Conservation (phyloP, 2,113 vertebrate genomes). For the Dipodomys spectabilis region DNA sequence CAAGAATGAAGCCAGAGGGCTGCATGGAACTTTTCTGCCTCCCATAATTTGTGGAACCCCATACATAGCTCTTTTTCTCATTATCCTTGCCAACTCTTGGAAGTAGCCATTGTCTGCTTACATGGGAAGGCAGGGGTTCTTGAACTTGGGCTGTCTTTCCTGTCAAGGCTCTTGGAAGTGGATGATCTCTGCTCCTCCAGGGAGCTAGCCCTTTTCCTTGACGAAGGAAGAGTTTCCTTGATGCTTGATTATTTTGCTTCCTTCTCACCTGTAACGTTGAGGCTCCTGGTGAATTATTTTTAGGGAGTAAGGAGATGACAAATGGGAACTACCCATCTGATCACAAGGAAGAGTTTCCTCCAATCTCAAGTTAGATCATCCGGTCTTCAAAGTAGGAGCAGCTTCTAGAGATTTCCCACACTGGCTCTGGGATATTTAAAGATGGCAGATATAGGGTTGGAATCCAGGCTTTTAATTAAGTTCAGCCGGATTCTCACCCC, state of each 20-base stretch:
- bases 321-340: conserved; percentile 19
- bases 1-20: background rate
- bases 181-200: background rate
- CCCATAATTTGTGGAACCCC: too few relatives aligned
- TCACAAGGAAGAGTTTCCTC: background rate
- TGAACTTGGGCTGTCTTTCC: background rate
- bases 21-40: too few relatives aligned
- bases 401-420: conserved; percentile 5
- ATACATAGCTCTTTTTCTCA: background rate
- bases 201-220: background rate
- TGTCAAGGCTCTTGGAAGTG: background rate
- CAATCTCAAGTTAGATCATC: conserved; percentile 39
- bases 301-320: conserved; percentile 33
- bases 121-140: background rate
- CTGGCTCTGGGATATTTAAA: conserved; percentile 8
- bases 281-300: conserved; percentile 60
- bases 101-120: background rate
- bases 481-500: background rate
- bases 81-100: background rate
- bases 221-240: background rate
- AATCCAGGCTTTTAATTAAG: background rate
- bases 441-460: background rate
- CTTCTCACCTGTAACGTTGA: conserved; percentile 3
- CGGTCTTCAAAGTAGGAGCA: background rate
- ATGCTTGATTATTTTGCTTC: background rate